Conservation (phyloP, 2,797 vertebrate genomes). For the Arremon aurantiirostris region DNA sequence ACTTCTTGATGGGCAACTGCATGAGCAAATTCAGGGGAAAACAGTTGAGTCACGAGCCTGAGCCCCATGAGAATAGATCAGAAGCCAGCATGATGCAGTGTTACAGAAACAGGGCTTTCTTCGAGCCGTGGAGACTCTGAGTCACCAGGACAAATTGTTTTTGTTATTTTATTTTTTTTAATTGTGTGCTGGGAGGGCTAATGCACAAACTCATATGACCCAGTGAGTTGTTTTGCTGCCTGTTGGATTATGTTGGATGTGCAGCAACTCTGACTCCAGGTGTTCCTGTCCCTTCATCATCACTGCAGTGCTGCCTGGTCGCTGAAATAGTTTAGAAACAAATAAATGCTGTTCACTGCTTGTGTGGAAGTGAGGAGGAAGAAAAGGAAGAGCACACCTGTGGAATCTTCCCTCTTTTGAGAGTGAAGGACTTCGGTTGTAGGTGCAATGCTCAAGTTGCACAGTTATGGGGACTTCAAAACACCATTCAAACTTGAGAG, state of each 20-base stretch:
- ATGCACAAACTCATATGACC: neutral
- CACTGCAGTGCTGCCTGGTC: neutral
- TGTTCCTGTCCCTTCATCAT: neutral
- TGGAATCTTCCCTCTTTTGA: neutral
- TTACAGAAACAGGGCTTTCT: slow-evolving; percentile 27
- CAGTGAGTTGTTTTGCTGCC: neutral
- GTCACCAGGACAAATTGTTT: slow-evolving; percentile 55
- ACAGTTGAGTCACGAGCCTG: slow-evolving; percentile 23
- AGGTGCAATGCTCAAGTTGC: too few species aligned
- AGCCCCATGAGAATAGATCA: slow-evolving; percentile 21
- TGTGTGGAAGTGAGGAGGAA: neutral
- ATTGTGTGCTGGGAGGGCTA: neutral
- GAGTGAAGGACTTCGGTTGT: neutral
- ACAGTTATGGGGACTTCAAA: neutral
- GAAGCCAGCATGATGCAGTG: slow-evolving; percentile 14
- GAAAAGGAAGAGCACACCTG: neutral
- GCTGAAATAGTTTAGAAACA: neutral
- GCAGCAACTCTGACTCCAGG: neutral
- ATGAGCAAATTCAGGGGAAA: neutral
- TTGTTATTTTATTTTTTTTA: neutral
- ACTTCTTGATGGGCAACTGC: neutral
- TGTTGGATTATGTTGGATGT: neutral
- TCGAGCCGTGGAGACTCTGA: slow-evolving; percentile 4
- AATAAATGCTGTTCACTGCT: neutral
- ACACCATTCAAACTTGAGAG: neutral